phyloP scores from a whole-genome alignment of 2,113 vertebrate genomes.

The Pomatorhinus ruficollis region DNA sequence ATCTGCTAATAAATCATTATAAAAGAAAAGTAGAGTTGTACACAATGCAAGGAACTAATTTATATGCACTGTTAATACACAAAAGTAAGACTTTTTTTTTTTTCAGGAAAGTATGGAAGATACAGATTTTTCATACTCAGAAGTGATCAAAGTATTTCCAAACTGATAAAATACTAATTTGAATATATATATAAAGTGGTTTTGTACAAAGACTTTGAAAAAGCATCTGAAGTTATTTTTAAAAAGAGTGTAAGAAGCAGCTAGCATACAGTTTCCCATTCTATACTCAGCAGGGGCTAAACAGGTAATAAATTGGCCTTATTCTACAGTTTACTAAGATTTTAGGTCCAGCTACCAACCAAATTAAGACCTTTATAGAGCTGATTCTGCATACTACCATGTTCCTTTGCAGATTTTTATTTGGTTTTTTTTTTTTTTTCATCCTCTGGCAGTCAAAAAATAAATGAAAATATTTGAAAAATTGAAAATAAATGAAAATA shows the following conservation, averaged over 20 bases:
- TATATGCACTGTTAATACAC: not conserved
- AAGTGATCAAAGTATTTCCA: not conserved
- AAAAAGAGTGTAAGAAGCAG: not conserved
- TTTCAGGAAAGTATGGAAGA: not conserved
- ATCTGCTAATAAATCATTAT: not conserved
- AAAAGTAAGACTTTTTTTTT: not conserved
- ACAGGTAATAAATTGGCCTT: not conserved
- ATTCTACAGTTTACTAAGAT: not conserved
- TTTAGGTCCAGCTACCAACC: not conserved
- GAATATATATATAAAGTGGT: not conserved
- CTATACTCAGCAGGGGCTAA: not conserved
- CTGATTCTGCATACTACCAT: not conserved
- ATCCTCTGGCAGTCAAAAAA: not conserved
- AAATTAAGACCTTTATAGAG: not conserved
- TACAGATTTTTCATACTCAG: not conserved
- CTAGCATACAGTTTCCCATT: not conserved
- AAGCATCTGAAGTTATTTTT: not conserved
- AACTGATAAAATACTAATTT: not conserved
- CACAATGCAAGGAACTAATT: not conserved
- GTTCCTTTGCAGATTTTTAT: not conserved
- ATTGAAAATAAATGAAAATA: not conserved
- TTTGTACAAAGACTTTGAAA: not conserved
- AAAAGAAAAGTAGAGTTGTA: not conserved
- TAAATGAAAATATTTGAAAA: not conserved
- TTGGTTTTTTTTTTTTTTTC: not conserved